A percentile compares a stretch with the other conserved stretches of the same genome.
Conservation (phyloP, 2,797 vertebrate species). For the Valencia hispanica region DNA sequence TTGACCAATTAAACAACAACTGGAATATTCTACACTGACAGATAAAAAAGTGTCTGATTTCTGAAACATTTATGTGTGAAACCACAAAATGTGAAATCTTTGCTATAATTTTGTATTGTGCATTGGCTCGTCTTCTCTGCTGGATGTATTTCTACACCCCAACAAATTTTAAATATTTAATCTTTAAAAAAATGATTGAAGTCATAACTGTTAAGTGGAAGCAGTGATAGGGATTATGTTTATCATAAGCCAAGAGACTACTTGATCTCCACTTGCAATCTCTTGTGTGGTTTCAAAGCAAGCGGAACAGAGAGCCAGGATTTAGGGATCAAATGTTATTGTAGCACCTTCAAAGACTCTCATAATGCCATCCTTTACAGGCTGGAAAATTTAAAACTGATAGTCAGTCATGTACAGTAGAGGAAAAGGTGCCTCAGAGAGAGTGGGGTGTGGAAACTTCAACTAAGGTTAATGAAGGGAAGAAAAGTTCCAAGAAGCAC, state of each 20-base stretch:
- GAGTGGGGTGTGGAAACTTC: background rate
- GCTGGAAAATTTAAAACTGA: constrained; percentile 38
- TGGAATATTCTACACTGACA: background rate
- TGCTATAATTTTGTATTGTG: background rate
- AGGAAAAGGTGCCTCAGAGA: constrained; percentile 18
- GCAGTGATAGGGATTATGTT: constrained; percentile 28
- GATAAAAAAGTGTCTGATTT: background rate
- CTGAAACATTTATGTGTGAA: background rate
- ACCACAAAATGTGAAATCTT: background rate
- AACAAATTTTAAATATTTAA: background rate
- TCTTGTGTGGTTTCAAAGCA: constrained; percentile 43
- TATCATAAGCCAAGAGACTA: constrained; percentile 26
- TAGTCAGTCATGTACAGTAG: constrained; percentile 38
- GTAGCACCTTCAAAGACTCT: constrained; percentile 44
- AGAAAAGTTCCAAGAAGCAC: background rate
- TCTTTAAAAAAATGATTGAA: constrained; percentile 9
- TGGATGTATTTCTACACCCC: background rate
- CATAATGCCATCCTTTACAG: constrained; percentile 19
- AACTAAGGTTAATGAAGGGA: constrained; percentile 3
- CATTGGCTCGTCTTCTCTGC: too few species aligned
- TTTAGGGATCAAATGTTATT: constrained; percentile 51
- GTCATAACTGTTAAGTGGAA: constrained; percentile 17
- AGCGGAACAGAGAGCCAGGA: constrained; percentile 41
- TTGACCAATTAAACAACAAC: background rate
- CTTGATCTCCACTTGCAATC: constrained; percentile 28